Conservation (phyloP, 1,140 invertebrate genomes). For the Subanguina moxae region DNA sequence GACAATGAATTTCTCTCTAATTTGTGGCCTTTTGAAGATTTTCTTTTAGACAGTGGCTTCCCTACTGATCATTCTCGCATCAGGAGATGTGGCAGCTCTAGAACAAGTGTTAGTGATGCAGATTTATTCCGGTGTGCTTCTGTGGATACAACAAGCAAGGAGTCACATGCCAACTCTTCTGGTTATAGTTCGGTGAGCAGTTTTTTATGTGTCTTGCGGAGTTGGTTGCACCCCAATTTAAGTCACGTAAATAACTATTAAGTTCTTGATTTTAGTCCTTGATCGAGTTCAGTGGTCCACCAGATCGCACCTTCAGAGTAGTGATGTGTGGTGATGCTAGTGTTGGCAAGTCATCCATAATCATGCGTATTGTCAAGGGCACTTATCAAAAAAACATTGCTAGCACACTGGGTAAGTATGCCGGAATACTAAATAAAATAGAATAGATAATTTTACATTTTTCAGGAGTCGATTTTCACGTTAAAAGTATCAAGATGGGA, state of each 20-base stretch:
- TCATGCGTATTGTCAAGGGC: conserved; percentile 67
- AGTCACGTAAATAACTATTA: no score
- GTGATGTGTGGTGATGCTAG: conserved; percentile 69
- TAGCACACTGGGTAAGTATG: conserved; percentile 67
- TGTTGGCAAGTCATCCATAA: conserved; percentile 70
- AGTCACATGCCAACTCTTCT: conserved; percentile 29
- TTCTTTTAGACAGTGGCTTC: conserved; percentile 14
- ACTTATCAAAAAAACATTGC: conserved; percentile 65
- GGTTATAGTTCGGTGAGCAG: conserved; percentile 9
- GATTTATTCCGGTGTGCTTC: conserved; percentile 60
- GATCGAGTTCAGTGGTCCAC: conserved; percentile 60
- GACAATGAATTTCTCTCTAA: no score
- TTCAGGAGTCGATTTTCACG: conserved; percentile 68
- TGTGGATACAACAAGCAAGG: conserved; percentile 45
- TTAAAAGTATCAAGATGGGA: conserved; percentile 67
- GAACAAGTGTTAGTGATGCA: conserved; percentile 23
- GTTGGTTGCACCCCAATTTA: background rate
- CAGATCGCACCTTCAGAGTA: conserved; percentile 68
- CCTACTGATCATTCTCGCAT: background rate
- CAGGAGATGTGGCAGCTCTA: conserved; percentile 11
- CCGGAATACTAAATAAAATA: background rate
- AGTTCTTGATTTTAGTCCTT: conserved; percentile 29
- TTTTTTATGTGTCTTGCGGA: background rate
- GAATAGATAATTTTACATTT: background rate
- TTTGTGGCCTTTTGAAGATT: background rate